Base-by-base conservation (phyloP, 2,113 vertebrate genomes). In the Rhizomys pruinosus region DNA sequence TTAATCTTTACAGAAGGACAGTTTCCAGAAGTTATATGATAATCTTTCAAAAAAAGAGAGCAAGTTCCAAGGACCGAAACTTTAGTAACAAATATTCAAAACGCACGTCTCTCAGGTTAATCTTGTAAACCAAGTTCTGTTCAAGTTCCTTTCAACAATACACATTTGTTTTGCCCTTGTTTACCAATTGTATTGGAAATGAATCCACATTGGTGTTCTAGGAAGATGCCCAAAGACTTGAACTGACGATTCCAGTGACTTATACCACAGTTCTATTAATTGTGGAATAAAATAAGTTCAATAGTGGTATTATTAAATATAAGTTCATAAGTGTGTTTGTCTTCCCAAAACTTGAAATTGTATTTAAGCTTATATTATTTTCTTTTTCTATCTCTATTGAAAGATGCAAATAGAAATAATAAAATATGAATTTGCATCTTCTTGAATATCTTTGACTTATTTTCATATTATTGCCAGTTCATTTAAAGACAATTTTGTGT, bases 51-150 rank as follows among this genome's bases (percentile, higher is more conserved):
- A 74, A 92, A 77, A 39, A 42, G n/a, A 59, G 57, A 89, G 37
- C 74, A 77, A 93, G 77, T 93, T 95, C 61, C 12, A 92, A n/a
- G 85, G 55, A 42, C 47, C 52, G 61, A 82, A 89, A 77, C 12
- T 77, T 77, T 81, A 57, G 77, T 80, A 93, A 52, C 44, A 72
- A 72, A 73, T 82, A 42, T 93, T 93, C 89, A 92, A 91, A 93
- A 66, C 57, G 74, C 37, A 86, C 17, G 42, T 85, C 57, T 77
- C 47, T 52, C 44, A 73, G 76, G 7, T 87, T 81, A 89, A 89
- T 93, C 73, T 20, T 93, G 61, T 81, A 82, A 91, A 81, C 74
- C 34, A 71, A 59, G 59, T 72, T 93, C 80, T 77, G 34, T 77
- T 93, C 34, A 22, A 71, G 29, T 4, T 84, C 12, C 12, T 44